Evolutionary conservation across 2,113 vertebrate species (phyloP).

Genomic region (Coptodon rendalli): DNA sequence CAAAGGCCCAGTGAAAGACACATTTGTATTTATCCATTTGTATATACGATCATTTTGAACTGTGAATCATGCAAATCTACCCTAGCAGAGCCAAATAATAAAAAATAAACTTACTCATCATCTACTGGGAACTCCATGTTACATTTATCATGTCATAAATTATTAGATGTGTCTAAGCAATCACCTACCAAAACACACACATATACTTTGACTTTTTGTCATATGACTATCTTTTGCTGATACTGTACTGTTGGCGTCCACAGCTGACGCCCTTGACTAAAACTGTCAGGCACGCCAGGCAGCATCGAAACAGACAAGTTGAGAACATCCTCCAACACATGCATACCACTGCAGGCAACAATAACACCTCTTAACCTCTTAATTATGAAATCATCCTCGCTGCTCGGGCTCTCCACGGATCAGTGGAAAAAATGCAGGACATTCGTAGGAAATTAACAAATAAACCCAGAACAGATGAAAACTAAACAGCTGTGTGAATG

Average conservation of each 20-base stretch:
- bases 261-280: neutral
- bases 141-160: neutral
- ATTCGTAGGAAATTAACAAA: neutral
- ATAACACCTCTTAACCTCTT: neutral
- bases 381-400: conserved; percentile 7
- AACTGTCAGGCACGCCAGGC: neutral
- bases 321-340: neutral
- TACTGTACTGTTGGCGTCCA: neutral
- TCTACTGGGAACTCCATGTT: neutral
- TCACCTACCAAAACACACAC: neutral
- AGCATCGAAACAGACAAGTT: neutral
- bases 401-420: neutral
- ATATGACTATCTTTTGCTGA: neutral
- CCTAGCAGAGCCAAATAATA: neutral
- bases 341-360: neutral
- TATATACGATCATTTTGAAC: neutral
- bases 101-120: neutral
- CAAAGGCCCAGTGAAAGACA: neutral
- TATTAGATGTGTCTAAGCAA: neutral
- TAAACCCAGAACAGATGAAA: neutral
- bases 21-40: neutral
- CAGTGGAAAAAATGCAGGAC: conserved; percentile 3
- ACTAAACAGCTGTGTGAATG: conserved; percentile 14
- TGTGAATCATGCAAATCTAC: neutral
- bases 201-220: neutral